Evolutionary conservation across 1,140 invertebrate genomes (phyloP), one percentile per base, ranked within the genome.

Genomic region (Goniozus legneri): DNA sequence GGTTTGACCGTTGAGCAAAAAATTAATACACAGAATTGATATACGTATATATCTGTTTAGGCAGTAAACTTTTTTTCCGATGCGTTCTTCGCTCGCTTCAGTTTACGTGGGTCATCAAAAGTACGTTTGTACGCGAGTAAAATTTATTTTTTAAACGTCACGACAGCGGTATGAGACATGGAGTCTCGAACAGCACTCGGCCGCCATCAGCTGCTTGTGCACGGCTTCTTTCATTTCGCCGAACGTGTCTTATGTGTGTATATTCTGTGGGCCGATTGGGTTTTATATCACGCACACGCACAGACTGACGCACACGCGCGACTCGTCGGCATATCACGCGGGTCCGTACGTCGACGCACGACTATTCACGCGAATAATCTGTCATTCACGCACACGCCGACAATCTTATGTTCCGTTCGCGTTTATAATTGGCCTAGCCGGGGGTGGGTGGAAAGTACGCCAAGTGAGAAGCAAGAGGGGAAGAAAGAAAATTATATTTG

Each of bases 201-300:
- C 60, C 52, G 56, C 60, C 60, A 62, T 62, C 60, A 62, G 60
- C 60, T 62, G 59, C 60, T 67, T 62, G 58, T 44, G 47, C 50
- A 45, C 50, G 55, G 54, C 54, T 51, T 63, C 49, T 63, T 55
- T 66, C 65, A 66, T 67, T 63, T 67, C 24, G 24, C 24, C 24
- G 24, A 10, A 27, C 24, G 10, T 10, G 4, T 27, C 24, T 27
- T 10, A 27, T n/a, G n/a, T n/a, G n/a, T n/a, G n/a, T n/a, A n/a
- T n/a, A n/a, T n/a, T n/a, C n/a, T n/a, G n/a, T n/a, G n/a, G n/a
- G n/a, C n/a, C n/a, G n/a, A n/a, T n/a, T n/a, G n/a, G n/a, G n/a
- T n/a, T n/a, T n/a, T n/a, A n/a, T n/a, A n/a, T n/a, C n/a, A n/a
- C n/a, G n/a, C n/a, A n/a, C n/a, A n/a, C n/a, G n/a, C n/a, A n/a